These are phyloP conservation scores for Chrysodeixis includens DNA, from an alignment of 2,888 invertebrate species.

Conservation along the genomic window DNA sequence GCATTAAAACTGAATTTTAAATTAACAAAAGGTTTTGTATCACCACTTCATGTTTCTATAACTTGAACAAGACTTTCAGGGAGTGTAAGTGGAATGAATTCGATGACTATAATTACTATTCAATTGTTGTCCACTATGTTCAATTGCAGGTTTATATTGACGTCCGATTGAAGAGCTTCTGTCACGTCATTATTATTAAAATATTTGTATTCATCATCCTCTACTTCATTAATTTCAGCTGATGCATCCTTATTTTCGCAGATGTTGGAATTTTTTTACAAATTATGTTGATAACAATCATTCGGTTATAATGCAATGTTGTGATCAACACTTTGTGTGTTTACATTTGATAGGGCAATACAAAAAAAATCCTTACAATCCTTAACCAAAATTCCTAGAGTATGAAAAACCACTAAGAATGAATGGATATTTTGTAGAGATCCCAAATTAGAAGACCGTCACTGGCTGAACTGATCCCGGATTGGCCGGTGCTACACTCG, in stretches of 20 bases:
- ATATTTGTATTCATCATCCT: constrained; percentile 71
- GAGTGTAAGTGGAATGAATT: constrained; percentile 88
- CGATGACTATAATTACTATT: constrained; percentile 77
- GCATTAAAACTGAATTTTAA: constrained; percentile 82
- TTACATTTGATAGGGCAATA: constrained; percentile 29
- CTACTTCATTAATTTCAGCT: constrained; percentile 84
- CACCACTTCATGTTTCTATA: constrained; percentile 84
- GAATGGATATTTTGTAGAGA: constrained; percentile 87
- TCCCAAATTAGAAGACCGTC: constrained; percentile 93
- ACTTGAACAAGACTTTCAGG: constrained; percentile 82
- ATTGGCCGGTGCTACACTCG: constrained; percentile 97
- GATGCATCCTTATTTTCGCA: constrained; percentile 85
- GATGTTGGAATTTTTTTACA: constrained; percentile 82
- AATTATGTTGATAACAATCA: constrained; percentile 53
- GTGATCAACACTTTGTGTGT: constrained; percentile 52
- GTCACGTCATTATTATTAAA: constrained; percentile 81
- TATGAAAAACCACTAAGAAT: constrained; percentile 69
- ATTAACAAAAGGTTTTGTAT: constrained; percentile 84
- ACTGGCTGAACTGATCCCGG: constrained; percentile 98
- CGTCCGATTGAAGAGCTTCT: constrained; percentile 86
- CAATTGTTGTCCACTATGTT: constrained; percentile 78
- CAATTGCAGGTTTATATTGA: constrained; percentile 84
- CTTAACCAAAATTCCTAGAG: not conserved
- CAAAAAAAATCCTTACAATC: constrained; percentile 10
- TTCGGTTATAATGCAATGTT: constrained; percentile 35